phyloP scores from a whole-genome alignment of 2,888 invertebrate genomes.

The Trichogramma evanescens region DNA sequence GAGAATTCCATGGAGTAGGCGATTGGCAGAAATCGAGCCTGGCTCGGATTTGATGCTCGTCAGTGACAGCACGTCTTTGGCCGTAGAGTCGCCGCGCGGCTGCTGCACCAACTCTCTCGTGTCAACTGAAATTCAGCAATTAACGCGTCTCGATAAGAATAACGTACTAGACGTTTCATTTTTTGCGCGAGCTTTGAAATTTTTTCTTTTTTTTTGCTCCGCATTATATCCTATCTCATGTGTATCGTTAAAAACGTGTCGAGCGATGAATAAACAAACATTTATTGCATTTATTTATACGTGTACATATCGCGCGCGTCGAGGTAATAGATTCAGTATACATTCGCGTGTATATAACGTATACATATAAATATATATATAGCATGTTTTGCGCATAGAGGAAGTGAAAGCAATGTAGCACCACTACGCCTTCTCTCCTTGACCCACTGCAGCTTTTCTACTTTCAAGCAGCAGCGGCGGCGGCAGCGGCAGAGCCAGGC shows the following conservation, averaged over 20 bases:
- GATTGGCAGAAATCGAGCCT: conserved; percentile 39
- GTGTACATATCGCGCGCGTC: conserved; percentile 6
- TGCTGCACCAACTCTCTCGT: conserved; percentile 55
- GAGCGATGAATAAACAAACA: neutral
- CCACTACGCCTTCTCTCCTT: conserved; percentile 41
- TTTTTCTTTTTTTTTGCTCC: conserved; percentile 1
- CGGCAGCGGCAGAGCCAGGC: neutral
- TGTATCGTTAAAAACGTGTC: neutral
- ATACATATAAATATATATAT: neutral
- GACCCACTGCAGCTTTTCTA: conserved; percentile 48
- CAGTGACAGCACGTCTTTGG: conserved; percentile 36
- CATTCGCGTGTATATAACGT: too few species aligned
- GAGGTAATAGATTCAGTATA: neutral
- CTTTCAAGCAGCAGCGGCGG: conserved; percentile 37
- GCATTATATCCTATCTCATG: too few species aligned
- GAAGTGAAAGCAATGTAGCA: conserved; percentile 44
- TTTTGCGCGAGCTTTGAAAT: neutral
- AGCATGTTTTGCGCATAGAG: conserved; percentile 35
- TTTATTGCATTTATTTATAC: neutral
- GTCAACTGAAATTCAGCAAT: conserved; percentile 53
- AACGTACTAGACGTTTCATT: too few species aligned
- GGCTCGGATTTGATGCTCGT: conserved; percentile 43
- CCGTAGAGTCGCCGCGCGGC: conserved; percentile 36
- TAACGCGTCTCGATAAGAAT: conserved; percentile 4
- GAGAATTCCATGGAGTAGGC: conserved; percentile 59